Evolutionary conservation across 2,113 vertebrate species (phyloP).

Genomic region (Cairina moschata): DNA sequence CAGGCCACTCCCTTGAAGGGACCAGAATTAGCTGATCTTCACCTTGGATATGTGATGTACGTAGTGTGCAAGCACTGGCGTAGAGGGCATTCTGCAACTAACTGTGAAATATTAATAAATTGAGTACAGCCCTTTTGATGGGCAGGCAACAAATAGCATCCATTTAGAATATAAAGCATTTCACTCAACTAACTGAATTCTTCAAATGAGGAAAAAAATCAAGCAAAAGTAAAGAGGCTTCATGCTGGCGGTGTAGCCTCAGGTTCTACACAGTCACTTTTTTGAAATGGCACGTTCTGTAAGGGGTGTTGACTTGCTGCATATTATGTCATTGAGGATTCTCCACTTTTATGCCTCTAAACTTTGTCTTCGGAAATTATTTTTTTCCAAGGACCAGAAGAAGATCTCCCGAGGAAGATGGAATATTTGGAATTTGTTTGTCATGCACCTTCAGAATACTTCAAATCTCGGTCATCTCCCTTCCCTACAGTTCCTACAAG

Average conservation of each 20-base stretch:
- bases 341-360: background rate
- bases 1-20: background rate
- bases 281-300: background rate
- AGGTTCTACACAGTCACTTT: background rate
- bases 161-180: background rate
- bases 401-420: conserved; percentile 98
- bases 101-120: background rate
- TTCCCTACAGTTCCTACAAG: conserved; percentile 95
- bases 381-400: conserved; percentile 88
- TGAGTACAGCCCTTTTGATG: background rate
- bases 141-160: background rate
- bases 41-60: background rate
- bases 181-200: background rate
- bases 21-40: background rate
- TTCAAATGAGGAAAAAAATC: background rate
- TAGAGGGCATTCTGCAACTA: background rate
- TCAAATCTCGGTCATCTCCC: conserved; percentile 93
- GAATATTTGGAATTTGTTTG: conserved; percentile 98
- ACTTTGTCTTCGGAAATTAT: background rate
- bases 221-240: background rate
- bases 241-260: background rate
- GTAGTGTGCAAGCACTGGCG: background rate
- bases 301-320: background rate
- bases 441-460: conserved; percentile 97
- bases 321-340: background rate